These are phyloP conservation scores for Leptinotarsa tumamoca DNA, from an alignment of 2,888 invertebrate genomes.

Conservation along the genomic window DNA sequence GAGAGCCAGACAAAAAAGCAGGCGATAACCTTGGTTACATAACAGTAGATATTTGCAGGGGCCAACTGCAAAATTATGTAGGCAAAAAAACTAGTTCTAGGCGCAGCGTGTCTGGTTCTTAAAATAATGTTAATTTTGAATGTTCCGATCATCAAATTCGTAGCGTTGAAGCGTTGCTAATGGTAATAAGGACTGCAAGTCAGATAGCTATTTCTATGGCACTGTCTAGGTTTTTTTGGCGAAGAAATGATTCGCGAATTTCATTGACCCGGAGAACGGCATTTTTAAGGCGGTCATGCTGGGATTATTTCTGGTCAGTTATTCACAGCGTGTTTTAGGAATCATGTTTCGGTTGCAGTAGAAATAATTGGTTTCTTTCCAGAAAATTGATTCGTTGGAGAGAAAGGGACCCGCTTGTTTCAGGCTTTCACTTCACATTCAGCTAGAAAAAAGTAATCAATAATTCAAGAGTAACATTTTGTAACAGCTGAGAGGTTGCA, in stretches of 20 bases:
- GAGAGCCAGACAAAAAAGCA: constrained; percentile 28
- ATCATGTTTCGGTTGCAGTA: constrained; percentile 2
- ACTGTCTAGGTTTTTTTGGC: constrained; percentile 11
- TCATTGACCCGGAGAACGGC: constrained; percentile 21
- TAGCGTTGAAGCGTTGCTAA: constrained; percentile 14
- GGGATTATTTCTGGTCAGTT: constrained; percentile 5
- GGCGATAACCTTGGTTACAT: constrained; percentile 41
- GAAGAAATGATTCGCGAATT: constrained; percentile 9
- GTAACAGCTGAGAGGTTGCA: too few relatives aligned
- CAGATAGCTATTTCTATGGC: constrained; percentile 15
- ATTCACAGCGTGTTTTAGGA: constrained; percentile 6
- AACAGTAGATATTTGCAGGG: constrained; percentile 35
- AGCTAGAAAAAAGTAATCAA: not conserved
- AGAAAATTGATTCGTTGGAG: not conserved
- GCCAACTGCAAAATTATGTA: constrained; percentile 37
- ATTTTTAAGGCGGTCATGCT: constrained; percentile 17
- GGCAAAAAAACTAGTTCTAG: constrained; percentile 38
- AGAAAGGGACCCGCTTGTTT: not conserved
- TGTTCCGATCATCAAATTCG: constrained; percentile 13
- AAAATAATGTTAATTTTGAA: constrained; percentile 16
- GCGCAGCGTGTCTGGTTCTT: constrained; percentile 29
- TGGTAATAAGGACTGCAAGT: constrained; percentile 15
- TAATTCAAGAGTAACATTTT: too few relatives aligned
- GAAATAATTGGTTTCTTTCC: not conserved
- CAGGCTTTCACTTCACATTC: not conserved